Conservation (phyloP, 2,888 invertebrate species). For the Anticlea derivata region DNA sequence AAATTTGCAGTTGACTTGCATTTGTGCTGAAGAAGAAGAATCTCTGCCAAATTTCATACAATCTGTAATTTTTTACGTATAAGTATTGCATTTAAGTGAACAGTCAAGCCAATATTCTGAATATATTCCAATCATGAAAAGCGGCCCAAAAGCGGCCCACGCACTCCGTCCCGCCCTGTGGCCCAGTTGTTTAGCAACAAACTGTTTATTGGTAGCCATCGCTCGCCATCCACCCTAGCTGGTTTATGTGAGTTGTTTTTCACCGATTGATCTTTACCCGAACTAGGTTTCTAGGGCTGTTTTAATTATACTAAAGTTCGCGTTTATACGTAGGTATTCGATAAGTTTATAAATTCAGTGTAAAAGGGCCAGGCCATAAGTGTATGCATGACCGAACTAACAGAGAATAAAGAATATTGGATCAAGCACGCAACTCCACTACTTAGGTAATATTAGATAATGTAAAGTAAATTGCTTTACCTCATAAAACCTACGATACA, state of each 20-base stretch:
- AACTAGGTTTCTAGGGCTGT: constrained; percentile 30
- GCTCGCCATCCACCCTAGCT: constrained; percentile 20
- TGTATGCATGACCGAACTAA: constrained; percentile 11
- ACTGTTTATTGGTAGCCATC: constrained; percentile 33
- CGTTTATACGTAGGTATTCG: constrained; percentile 11
- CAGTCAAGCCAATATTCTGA: not conserved
- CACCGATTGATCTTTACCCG: constrained; percentile 30
- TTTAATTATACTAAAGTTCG: constrained; percentile 26
- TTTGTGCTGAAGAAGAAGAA: no score
- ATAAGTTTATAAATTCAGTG: constrained; percentile 26
- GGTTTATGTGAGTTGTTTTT: constrained; percentile 29
- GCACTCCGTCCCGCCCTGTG: constrained; percentile 14
- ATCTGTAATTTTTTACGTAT: no score
- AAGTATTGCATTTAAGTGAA: no score
- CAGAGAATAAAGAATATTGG: constrained; percentile 26
- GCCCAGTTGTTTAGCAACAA: constrained; percentile 34
- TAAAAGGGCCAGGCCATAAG: constrained; percentile 16
- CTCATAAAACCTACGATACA: constrained; percentile 24
- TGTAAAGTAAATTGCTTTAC: constrained; percentile 35
- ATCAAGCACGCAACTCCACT: constrained; percentile 45
- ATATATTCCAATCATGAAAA: constrained; percentile 15
- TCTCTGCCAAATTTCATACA: no score
- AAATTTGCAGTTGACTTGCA: no score
- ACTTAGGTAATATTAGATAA: constrained; percentile 39
- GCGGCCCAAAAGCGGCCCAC: constrained; percentile 10